Evolutionary conservation across 2,888 invertebrate genomes (phyloP).

Genomic region (Drosophila fungiperda): DNA sequence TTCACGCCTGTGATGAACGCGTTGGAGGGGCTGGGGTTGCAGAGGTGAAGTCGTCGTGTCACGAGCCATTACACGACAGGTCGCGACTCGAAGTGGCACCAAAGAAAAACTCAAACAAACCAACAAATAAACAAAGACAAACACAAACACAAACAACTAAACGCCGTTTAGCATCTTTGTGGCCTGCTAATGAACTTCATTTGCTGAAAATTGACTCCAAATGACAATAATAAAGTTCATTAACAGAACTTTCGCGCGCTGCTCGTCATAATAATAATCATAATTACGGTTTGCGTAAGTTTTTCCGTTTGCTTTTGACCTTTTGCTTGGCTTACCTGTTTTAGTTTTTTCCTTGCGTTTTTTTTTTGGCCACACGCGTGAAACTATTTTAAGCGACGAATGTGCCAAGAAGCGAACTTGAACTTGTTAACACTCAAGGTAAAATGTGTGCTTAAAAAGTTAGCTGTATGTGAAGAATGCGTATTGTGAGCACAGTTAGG

Average conservation of each 20-base stretch:
- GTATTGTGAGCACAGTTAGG: neutral
- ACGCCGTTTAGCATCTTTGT: constrained; percentile 41
- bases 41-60: constrained; percentile 15
- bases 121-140: constrained; percentile 7
- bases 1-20: constrained; percentile 23
- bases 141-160: constrained; percentile 19
- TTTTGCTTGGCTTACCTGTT: constrained; percentile 27
- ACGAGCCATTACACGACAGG: constrained; percentile 15
- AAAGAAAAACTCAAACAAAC: constrained; percentile 4
- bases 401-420: constrained; percentile 53
- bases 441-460: neutral
- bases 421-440: constrained; percentile 38
- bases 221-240: constrained; percentile 68
- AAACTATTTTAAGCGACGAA: constrained; percentile 23
- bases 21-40: neutral
- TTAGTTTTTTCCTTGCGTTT: neutral
- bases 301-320: constrained; percentile 54
- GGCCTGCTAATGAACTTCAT: constrained; percentile 62
- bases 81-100: neutral
- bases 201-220: constrained; percentile 58
- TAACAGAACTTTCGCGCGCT: constrained; percentile 62
- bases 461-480: neutral
- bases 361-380: neutral
- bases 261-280: constrained; percentile 46
- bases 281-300: constrained; percentile 50